These are phyloP conservation scores for Piaya cayana DNA, from an alignment of 2,113 vertebrate genomes.

Conservation along the genomic window DNA sequence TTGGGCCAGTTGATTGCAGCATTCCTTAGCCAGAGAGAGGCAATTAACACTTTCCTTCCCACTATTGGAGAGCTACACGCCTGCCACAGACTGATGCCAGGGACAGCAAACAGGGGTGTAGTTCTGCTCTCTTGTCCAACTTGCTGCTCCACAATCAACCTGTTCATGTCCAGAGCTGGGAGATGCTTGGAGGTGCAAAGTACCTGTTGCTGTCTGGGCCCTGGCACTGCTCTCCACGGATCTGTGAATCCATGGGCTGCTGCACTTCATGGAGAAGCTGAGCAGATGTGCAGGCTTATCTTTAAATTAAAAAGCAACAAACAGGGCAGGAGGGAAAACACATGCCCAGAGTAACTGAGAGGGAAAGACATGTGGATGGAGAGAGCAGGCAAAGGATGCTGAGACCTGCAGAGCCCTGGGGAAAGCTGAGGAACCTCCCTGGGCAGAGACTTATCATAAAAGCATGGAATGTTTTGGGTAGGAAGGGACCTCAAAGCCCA, in stretches of 20 bases:
- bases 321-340: neutral
- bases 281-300: neutral
- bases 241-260: rapidly evolving
- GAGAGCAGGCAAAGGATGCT: neutral
- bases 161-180: neutral
- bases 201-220: neutral
- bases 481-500: no score
- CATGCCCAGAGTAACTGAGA: neutral
- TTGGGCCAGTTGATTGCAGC: neutral
- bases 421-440: neutral
- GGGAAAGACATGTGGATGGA: neutral
- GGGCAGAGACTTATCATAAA: neutral
- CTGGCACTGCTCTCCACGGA: neutral
- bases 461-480: no score
- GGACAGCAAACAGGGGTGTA: rapidly evolving
- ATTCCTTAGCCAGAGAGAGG: neutral
- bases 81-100: rapidly evolving
- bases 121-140: neutral
- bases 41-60: neutral
- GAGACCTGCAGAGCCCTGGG: neutral
- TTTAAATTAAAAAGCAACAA: neutral
- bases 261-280: neutral
- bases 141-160: neutral
- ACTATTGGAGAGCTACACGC: rapidly evolving
- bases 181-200: neutral